Evolutionary conservation across 92 coral and sea anemone species (phyloP).

Genomic region (Porites divaricata): DNA sequence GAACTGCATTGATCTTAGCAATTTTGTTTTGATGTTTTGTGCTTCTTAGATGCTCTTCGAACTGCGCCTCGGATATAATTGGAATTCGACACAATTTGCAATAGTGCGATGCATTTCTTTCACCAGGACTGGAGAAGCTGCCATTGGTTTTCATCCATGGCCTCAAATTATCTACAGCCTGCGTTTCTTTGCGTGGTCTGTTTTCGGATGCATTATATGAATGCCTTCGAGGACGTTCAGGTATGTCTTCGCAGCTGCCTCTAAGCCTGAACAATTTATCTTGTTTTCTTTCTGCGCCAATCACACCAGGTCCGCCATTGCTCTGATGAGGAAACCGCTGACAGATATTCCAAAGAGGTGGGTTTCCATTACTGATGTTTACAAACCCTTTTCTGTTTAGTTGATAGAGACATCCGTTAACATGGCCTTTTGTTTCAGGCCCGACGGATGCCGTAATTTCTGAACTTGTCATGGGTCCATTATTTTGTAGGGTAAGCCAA

Average conservation of each 20-base stretch:
- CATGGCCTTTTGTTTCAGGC: neutral
- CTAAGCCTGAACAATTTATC: slow-evolving; percentile 38
- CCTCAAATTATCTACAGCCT: neutral
- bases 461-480: slow-evolving; percentile 13
- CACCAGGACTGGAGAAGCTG: neutral
- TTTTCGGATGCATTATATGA: slow-evolving; percentile 4
- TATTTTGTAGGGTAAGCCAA: neutral
- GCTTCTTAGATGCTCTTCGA: slow-evolving; percentile 88
- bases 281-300: slow-evolving; percentile 75
- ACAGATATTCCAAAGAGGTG: slow-evolving; percentile 44
- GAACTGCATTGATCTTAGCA: slow-evolving; percentile 76
- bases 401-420: neutral
- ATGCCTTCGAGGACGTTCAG: slow-evolving; percentile 18
- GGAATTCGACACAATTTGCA: slow-evolving; percentile 87
- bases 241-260: neutral
- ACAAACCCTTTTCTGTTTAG: slow-evolving; percentile 17
- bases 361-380: neutral
- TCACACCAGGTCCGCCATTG: slow-evolving; percentile 61
- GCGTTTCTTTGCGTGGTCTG: slow-evolving; percentile 8
- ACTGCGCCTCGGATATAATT: slow-evolving; percentile 70
- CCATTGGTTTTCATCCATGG: slow-evolving; percentile 17
- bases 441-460: neutral
- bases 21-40: slow-evolving; percentile 89
- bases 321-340: neutral
- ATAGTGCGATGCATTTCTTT: slow-evolving; percentile 23